Base-by-base conservation (phyloP, 1,140 invertebrate species). In the Polypedilum pembai region DNA sequence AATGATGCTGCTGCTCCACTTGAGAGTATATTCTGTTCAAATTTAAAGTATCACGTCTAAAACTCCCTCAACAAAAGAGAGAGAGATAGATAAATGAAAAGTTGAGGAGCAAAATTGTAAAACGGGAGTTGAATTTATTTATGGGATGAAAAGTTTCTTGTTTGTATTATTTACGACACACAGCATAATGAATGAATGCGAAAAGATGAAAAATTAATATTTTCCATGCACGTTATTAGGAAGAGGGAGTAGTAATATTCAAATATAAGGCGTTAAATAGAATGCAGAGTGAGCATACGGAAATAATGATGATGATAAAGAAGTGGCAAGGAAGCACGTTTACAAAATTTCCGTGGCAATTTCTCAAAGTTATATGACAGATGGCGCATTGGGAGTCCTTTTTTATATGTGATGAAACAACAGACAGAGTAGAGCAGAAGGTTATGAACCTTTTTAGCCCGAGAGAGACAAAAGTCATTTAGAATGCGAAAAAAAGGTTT, bases 231-330 rank as follows among this genome's bases (percentile, higher is more conserved):
- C 12, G 45, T 56, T 56, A n/a, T n/a, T n/a, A 15, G n/a, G 12
- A 56, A n/a, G 45, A 56, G n/a, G 12, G 45, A n/a, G 45, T 69
- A 18, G 65, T 69, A 69, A 69, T 69, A 69, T 69, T 69, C 18
- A 69, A 69, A 69, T 69, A 69, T 69, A 18, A 69, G 17, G 65
- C 65, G 65, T 69, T 69, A 69, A 69, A 69, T 69, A 69, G 65
- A 18, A 69, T 69, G 12, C 45, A 15, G 15, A 45, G 15, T 2
- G 17, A 66, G 12, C 63, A 18, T 20, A 18, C 15, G 65, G 65
- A n/a, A 18, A 18, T 69, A 69, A 69, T 69, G 65, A 69, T 56
- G 45, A 69, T 69, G 65, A 69, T 69, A 69, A 69, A 69, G 65
- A 69, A 69, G 17, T 18, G 17, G 20, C 8, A 18, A n/a, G 65